Conservation (phyloP, 2,797 vertebrate species). For the Distichodus sexfasciatus region DNA sequence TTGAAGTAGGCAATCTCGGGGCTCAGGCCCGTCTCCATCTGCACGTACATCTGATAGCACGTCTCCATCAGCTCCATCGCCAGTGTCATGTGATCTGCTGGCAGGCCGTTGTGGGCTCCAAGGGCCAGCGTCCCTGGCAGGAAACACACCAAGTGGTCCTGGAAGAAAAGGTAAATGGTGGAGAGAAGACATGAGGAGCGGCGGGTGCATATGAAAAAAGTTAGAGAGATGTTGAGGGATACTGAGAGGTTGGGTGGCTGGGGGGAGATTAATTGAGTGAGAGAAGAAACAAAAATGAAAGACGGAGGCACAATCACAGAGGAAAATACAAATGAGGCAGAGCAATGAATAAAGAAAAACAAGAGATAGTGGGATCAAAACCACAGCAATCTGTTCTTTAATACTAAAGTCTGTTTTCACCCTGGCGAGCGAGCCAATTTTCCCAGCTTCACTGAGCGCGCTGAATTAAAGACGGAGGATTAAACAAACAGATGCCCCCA, state of each 20-base stretch:
- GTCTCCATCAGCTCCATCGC: slow-evolving; percentile 88
- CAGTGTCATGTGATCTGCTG: slow-evolving; percentile 88
- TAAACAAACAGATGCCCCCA: slow-evolving; percentile 20
- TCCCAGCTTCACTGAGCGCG: slow-evolving; percentile 1
- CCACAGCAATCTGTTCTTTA: slow-evolving; percentile 9
- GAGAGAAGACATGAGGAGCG: neutral
- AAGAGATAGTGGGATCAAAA: neutral
- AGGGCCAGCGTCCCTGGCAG: slow-evolving; percentile 92
- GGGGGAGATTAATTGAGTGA: neutral
- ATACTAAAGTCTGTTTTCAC: slow-evolving; percentile 1
- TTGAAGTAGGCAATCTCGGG: slow-evolving; percentile 94
- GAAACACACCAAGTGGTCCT: slow-evolving; percentile 98
- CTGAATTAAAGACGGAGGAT: slow-evolving; percentile 15
- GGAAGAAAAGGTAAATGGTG: slow-evolving; percentile 20
- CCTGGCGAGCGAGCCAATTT: slow-evolving; percentile 11
- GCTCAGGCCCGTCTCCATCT: slow-evolving; percentile 94
- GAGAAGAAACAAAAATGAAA: slow-evolving; percentile 22
- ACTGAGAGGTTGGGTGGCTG: neutral
- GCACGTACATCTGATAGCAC: slow-evolving; percentile 94
- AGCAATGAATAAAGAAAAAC: neutral
- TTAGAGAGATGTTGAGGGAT: neutral
- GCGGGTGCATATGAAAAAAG: neutral
- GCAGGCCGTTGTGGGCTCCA: slow-evolving; percentile 87
- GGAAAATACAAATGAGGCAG: neutral
- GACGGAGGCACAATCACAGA: neutral